Conservation (phyloP, 2,888 invertebrate genomes). For the Scaeva pyrastri region DNA sequence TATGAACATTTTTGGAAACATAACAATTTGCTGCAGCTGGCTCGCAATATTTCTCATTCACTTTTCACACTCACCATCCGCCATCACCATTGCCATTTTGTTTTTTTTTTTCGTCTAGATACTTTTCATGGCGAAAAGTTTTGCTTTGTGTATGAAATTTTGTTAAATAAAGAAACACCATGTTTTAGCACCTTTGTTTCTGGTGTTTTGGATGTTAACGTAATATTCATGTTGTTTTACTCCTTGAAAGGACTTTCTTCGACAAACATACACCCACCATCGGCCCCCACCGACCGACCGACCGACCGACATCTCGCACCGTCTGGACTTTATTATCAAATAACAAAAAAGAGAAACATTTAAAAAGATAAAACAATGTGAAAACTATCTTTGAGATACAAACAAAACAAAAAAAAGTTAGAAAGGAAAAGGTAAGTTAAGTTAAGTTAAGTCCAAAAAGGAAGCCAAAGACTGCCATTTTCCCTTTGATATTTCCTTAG, state of each 20-base stretch:
- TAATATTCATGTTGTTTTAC: slow-evolving; percentile 70
- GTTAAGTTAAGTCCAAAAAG: background rate
- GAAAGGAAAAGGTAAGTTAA: background rate
- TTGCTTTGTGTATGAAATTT: slow-evolving; percentile 34
- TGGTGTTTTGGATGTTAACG: slow-evolving; percentile 57
- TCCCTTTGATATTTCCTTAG: background rate
- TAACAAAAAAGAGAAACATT: background rate
- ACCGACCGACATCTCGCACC: too few species aligned
- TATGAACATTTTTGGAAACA: slow-evolving; percentile 29
- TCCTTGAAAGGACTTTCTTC: slow-evolving; percentile 50
- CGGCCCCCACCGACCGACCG: too few species aligned
- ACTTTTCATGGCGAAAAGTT: slow-evolving; percentile 41
- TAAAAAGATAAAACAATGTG: slow-evolving; percentile 55
- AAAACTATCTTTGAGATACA: slow-evolving; percentile 51
- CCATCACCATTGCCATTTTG: too few species aligned
- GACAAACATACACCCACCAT: background rate
- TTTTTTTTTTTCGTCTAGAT: slow-evolving; percentile 26
- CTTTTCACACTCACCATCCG: slow-evolving; percentile 30
- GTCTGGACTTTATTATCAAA: slow-evolving; percentile 63
- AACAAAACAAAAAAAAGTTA: background rate
- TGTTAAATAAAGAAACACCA: background rate
- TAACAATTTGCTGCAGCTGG: slow-evolving; percentile 68
- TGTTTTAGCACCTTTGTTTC: slow-evolving; percentile 17
- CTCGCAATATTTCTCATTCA: slow-evolving; percentile 66
- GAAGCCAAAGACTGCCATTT: too few species aligned